These are phyloP conservation scores for Bubo scandiacus DNA, from an alignment of 2,113 vertebrate species.

Conservation along the genomic window DNA sequence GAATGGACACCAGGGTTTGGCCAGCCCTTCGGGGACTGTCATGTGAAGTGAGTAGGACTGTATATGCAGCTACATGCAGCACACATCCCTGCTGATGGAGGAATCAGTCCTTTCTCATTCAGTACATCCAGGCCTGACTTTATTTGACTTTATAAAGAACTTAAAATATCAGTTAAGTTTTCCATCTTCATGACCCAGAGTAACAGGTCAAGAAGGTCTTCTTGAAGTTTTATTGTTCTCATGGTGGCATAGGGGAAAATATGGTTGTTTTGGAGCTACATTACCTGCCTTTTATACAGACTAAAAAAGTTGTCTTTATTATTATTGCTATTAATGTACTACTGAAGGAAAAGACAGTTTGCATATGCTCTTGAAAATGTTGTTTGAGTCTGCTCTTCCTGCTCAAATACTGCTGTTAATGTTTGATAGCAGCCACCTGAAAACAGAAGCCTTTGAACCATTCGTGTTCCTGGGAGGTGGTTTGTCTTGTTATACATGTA, in stretches of 20 bases:
- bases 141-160: neutral
- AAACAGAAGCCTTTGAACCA: constrained; percentile 46
- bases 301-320: neutral
- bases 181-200: neutral
- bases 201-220: neutral
- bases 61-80: neutral
- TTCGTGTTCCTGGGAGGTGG: neutral
- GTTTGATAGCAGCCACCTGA: constrained; percentile 16
- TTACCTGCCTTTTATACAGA: neutral
- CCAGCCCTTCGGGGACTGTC: neutral
- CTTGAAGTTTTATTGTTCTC: neutral
- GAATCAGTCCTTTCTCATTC: neutral
- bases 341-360: neutral
- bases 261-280: neutral
- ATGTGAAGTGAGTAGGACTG: neutral
- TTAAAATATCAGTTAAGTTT: neutral
- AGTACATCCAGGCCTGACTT: neutral
- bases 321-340: neutral
- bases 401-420: constrained; percentile 50
- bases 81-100: neutral
- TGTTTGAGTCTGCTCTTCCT: constrained; percentile 5
- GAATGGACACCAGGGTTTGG: neutral
- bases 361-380: neutral
- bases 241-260: neutral
- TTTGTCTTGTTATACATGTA: neutral